These are phyloP conservation scores for Pseudomyrmex flavicornis DNA, from an alignment of 1,140 invertebrate species.

Conservation along the genomic window DNA sequence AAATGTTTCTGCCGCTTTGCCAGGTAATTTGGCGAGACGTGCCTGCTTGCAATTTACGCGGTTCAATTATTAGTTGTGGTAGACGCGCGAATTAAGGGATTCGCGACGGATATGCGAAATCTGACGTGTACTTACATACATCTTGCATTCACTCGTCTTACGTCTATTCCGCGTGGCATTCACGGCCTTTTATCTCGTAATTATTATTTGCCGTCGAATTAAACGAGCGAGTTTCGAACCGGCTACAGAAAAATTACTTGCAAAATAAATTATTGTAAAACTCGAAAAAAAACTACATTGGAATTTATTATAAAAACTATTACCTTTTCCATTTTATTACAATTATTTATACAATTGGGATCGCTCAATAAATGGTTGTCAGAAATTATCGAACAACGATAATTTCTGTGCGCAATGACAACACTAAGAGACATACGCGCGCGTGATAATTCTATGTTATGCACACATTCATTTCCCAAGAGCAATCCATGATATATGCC, in stretches of 20 bases:
- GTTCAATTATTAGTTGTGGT: conserved; percentile 48
- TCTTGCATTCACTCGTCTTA: background rate
- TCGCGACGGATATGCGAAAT: conserved; percentile 29
- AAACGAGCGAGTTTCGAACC: background rate
- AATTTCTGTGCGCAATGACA: conserved; percentile 42
- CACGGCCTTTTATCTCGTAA: background rate
- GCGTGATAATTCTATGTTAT: conserved; percentile 68
- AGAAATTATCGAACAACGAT: conserved; percentile 2
- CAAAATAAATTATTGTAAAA: background rate
- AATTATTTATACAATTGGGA: too few species aligned
- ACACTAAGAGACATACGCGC: background rate
- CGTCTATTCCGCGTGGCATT: background rate
- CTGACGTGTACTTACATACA: background rate
- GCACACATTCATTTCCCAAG: conserved; percentile 77
- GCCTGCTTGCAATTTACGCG: conserved; percentile 33
- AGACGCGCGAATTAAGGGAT: conserved; percentile 43
- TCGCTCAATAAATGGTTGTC: background rate
- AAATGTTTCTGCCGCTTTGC: conserved; percentile 96
- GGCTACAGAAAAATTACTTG: background rate
- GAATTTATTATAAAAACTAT: too few species aligned
- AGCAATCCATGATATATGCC: conserved; percentile 66
- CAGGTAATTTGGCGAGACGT: conserved; percentile 88
- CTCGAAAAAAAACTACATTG: background rate
- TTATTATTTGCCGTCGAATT: background rate
- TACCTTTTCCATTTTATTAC: background rate